Evolutionary conservation across 2,113 vertebrate genomes (phyloP).

Genomic region (Oryctolagus cuniculus): DNA sequence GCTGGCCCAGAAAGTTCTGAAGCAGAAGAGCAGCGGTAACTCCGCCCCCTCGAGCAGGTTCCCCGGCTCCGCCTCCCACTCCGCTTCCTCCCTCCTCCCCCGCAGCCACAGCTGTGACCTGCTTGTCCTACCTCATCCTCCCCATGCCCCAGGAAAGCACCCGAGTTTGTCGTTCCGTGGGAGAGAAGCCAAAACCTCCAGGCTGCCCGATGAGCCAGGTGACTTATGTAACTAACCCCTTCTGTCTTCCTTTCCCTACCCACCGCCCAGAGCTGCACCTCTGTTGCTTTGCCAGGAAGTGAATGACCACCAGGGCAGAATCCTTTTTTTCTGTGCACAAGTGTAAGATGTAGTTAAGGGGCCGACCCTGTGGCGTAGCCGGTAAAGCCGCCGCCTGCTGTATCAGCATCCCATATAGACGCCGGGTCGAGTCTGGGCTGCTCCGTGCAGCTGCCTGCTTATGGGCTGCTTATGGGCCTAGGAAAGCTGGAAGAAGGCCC

Average conservation of each 20-base stretch:
- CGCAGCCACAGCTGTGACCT: constrained; percentile 19
- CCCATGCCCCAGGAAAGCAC: not conserved
- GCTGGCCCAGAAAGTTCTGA: too few relatives aligned
- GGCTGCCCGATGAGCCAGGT: not conserved
- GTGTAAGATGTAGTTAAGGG: not conserved
- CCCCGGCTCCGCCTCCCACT: constrained; percentile 75
- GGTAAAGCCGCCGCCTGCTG: too few relatives aligned
- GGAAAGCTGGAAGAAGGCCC: too few relatives aligned
- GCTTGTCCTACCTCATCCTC: constrained; percentile 32
- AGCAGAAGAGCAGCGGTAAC: constrained; percentile 53
- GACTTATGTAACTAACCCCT: not conserved
- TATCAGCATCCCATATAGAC: too few relatives aligned
- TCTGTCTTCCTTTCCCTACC: not conserved
- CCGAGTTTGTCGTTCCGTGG: not conserved
- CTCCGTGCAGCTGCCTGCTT: too few relatives aligned
- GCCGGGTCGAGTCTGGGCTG: too few relatives aligned
- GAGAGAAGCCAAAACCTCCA: not conserved
- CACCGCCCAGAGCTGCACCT: not conserved
- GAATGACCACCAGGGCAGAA: not conserved
- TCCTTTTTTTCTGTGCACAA: not conserved
- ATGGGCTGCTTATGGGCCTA: too few relatives aligned
- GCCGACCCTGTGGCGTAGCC: too few relatives aligned
- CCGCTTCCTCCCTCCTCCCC: constrained; percentile 83
- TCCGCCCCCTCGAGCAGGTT: constrained; percentile 76
- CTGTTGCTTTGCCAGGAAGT: not conserved